phyloP scores from a whole-genome alignment of 2,797 vertebrate genomes.

The Xenopus petersii region DNA sequence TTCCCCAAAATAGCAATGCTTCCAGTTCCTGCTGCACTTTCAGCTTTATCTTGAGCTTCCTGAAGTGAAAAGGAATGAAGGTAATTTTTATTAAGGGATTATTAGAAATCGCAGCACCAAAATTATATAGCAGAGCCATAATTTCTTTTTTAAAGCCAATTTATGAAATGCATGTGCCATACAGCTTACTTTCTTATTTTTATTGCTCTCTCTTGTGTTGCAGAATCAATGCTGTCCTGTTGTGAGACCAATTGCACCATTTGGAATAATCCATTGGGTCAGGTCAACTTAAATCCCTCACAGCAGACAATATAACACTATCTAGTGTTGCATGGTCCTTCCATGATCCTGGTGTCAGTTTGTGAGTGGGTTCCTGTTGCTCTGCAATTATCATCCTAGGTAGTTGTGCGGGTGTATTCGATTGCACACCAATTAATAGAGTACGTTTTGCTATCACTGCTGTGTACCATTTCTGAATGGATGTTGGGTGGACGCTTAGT shows the following conservation, averaged over 20 bases:
- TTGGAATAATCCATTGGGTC: conserved; percentile 23
- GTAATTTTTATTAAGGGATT: conserved; percentile 43
- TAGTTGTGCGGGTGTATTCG: no score
- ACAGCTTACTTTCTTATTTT: conserved; percentile 2
- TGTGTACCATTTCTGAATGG: no score
- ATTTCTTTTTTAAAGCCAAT: conserved; percentile 35
- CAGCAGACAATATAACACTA: no score
- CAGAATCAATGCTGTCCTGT: conserved; percentile 24
- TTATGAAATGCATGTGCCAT: conserved; percentile 13
- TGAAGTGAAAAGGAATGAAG: not conserved
- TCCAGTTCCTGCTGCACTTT: not conserved
- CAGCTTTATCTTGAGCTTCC: not conserved
- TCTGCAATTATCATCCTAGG: no score
- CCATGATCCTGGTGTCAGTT: no score
- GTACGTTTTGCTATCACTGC: no score
- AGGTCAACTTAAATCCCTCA: conserved; percentile 10
- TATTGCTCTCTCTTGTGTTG: conserved; percentile 22
- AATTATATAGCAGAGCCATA: not conserved
- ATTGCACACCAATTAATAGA: no score
- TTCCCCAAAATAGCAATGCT: conserved; percentile 5
- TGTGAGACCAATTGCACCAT: not conserved
- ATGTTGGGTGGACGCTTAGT: no score
- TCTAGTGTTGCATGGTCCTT: no score
- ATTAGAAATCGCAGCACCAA: conserved; percentile 27
- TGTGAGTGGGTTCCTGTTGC: no score